Base-by-base conservation (phyloP, 2,113 vertebrate genomes). In the Podiceps cristatus region DNA sequence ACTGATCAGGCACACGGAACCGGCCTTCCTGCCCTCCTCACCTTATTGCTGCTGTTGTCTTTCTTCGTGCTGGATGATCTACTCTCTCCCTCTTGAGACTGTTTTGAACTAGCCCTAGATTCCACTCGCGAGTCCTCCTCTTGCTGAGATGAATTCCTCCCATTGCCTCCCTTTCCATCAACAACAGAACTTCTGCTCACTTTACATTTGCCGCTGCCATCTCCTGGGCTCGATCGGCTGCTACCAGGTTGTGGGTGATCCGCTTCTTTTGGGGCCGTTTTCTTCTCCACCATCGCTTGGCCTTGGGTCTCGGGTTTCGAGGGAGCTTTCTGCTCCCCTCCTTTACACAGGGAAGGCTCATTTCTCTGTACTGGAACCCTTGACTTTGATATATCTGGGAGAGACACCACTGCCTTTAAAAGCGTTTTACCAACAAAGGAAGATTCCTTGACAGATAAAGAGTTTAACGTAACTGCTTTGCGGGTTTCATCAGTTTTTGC, bases 121-220 rank as follows among this genome's bases (percentile, higher is more conserved):
- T 98, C 98, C 97, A 88, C 63, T 91, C 91, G 96, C 42, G 94
- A 96, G 33, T 98, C 97, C 78, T 98, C 98, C 49, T 97, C 97
- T 64, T 97, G 98, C 66, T 88, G 96, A 60, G 96, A 50, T 12
- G 98, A 92, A 20, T 73, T 95, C 88, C 91, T 98, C 93, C 97
- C 97, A 45, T 29, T 42, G 27, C 93, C 92, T 74, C 96, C 97
- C 95, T 88, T 98, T 20, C 91, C 78, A 2, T 29, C 93, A 28
- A 20, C 35, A 42, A 50, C 16, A 3, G 55, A 68, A 19, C 94
- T 95, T 18, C 95, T 93, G 8, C 17, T 85, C 28, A 56, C 56
- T 91, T 90, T 97, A 23, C 96, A 52, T 3, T 88, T 96, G 96
- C 62, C 55, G 90, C 86, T 53, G 90, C 88, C 80, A 60, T 98